Base-by-base conservation (phyloP, 1,140 invertebrate genomes). In the Drosophila varians region DNA sequence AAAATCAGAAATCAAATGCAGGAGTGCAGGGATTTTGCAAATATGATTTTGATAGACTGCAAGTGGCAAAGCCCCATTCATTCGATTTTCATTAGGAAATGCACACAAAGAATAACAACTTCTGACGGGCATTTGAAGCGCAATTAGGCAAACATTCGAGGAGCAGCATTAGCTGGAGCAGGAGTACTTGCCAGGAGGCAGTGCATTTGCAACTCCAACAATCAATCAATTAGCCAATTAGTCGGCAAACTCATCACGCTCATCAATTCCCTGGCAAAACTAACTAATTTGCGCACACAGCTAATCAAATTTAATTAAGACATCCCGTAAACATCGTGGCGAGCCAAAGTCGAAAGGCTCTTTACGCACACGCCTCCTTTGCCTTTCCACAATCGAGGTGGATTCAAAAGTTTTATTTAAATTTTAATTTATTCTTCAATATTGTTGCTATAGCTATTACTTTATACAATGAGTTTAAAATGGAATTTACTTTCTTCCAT, bases 241-340 rank as follows among this genome's bases (percentile, higher is more conserved):
- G 74, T 64, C 71, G 58, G 54, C 43, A 74, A 74, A 74, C 70
- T 65, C 73, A 80, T 77, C 72, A 64, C 64, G 72, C 72, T 54
- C 62, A 80, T 80, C 77, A 86, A 79, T 72, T 80, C 68, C 60
- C 60, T 65, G 43, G 60, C 70, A 65, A 84, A 86, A 84, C 72
- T 84, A 86, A 86, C 80, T 84, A 84, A 84, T 84, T 86, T 75
- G 48, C 60, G 74, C 62, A 82, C 69, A 87, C 74, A 76, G 84
- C 82, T 87, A 87, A 87, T 87, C 82, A 87, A 87, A 87, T 87
- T 87, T 87, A 87, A 87, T 87, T 87, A 87, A 87, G 82, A 75
- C 74, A 87, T 87, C 80, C 68, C 69, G 66, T 62, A 61, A 62
- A 58, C 46, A 69, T 60, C 46, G 53, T 75, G 74, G 64, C 64